Percentiles rank a stretch among this genome's conserved stretches.
phyloP scores from a whole-genome alignment of 1,140 invertebrate genomes.

The Brachionus paranguensis region DNA sequence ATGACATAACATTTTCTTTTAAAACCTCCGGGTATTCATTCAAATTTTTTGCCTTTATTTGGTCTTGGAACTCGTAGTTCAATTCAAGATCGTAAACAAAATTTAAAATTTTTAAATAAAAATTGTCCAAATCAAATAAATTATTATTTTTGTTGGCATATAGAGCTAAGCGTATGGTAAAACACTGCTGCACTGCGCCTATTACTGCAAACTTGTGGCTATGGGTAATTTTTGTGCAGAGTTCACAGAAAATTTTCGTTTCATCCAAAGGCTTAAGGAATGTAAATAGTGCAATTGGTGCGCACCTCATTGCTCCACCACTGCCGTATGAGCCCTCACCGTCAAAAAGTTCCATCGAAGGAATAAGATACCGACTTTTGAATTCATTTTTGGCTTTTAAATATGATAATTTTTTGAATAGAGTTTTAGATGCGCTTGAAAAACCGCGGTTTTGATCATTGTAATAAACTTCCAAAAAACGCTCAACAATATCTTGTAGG shows the following conservation, averaged over 20 bases:
- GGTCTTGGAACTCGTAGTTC: constrained; percentile 43
- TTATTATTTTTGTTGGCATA: constrained; percentile 41
- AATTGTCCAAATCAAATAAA: constrained; percentile 51
- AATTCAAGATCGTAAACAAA: constrained; percentile 63
- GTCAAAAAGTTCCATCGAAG: constrained; percentile 66
- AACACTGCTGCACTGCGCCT: constrained; percentile 62
- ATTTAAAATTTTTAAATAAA: constrained; percentile 59
- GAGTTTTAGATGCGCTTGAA: constrained; percentile 61
- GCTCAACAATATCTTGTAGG: constrained; percentile 51
- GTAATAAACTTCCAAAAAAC: constrained; percentile 65
- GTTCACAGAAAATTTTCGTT: background rate
- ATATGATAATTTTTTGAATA: constrained; percentile 62
- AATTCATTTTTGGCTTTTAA: constrained; percentile 50
- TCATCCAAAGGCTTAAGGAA: constrained; percentile 45
- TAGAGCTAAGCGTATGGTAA: constrained; percentile 52
- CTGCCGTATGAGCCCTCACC: constrained; percentile 71
- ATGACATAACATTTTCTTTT: background rate
- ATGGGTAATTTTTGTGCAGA: constrained; percentile 64
- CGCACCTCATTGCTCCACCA: constrained; percentile 69
- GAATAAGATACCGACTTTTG: constrained; percentile 62
- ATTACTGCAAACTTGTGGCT: constrained; percentile 62
- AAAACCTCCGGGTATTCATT: background rate
- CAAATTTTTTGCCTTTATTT: background rate
- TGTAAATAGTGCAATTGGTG: constrained; percentile 66
- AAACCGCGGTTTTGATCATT: constrained; percentile 65